Evolutionary conservation across 2,888 invertebrate genomes (phyloP).

Genomic region (Andrena trimmerana): DNA sequence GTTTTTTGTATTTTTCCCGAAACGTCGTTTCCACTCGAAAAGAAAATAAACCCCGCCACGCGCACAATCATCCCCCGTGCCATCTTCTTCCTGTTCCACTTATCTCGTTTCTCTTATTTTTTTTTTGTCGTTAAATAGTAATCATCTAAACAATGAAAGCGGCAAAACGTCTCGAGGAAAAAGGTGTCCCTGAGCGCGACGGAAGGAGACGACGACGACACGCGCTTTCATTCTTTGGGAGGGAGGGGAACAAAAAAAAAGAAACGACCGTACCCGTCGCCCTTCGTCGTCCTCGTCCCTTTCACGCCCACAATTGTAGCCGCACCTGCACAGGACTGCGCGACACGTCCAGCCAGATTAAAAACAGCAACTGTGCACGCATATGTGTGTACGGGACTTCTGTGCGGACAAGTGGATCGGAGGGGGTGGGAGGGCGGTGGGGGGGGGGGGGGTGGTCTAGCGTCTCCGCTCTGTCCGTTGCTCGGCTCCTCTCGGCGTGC

Average conservation of each 20-base stretch:
- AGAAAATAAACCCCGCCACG: slow-evolving; percentile 46
- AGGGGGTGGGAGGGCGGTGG: not conserved
- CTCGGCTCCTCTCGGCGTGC: not conserved
- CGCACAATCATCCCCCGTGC: slow-evolving; percentile 7
- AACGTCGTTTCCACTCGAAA: slow-evolving; percentile 34
- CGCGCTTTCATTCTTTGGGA: slow-evolving; percentile 44
- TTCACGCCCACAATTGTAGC: slow-evolving; percentile 57
- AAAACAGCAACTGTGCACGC: slow-evolving; percentile 30
- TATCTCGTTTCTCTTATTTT: slow-evolving; percentile 42
- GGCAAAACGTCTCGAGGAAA: slow-evolving; percentile 79
- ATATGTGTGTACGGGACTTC: not conserved
- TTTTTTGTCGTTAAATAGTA: slow-evolving; percentile 75
- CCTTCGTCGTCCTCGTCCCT: slow-evolving; percentile 63
- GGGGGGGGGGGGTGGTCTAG: not conserved
- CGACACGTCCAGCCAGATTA: slow-evolving; percentile 46
- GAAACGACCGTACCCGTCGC: slow-evolving; percentile 33
- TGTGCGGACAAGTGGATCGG: not conserved
- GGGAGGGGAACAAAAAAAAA: slow-evolving; percentile 40
- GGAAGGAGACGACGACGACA: slow-evolving; percentile 59
- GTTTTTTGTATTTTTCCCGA: slow-evolving; percentile 2
- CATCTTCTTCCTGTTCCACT: slow-evolving; percentile 37
- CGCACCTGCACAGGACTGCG: slow-evolving; percentile 63
- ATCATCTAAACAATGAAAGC: slow-evolving; percentile 84
- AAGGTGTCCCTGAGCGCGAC: slow-evolving; percentile 67
- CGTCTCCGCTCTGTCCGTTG: not conserved